Base-by-base conservation (phyloP, 2,888 invertebrate genomes). In the Cantharis flavilabris region DNA sequence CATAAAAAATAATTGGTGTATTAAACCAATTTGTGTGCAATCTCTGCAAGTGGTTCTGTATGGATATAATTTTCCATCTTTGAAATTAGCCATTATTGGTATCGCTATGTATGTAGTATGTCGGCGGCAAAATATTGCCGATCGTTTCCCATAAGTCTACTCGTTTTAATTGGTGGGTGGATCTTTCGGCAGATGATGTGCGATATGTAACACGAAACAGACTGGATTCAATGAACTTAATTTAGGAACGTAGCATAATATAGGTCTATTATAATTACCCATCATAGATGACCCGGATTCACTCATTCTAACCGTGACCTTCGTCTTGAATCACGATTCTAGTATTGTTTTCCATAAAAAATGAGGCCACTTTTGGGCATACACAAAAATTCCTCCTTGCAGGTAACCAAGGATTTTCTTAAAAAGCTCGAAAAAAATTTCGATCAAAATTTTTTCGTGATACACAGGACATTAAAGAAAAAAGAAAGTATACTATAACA, bases 81-180 rank as follows among this genome's bases (percentile, higher is more conserved):
- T 78, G 70, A 79, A 77, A 80, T 80, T 76, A 70, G 74, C 78
- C 62, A 77, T 49, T 18, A 70, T 70, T 74, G 77, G 72, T 77
- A 75, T 72, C 72, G 69, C 11, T 28, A 30, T 16, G 16, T 16
- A 16, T 16, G n/a, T n/a, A n/a, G 28, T 67, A 49, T 49, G n/a
- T 49, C 49, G 71, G 71, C 62, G 74, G 69, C 65, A 67, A 76
- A 49, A 30, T 67, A 73, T 73, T 76, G 72, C 69, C 64, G 75
- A 28, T 33, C 72, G 72, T 77, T 80, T 80, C 80, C 80, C 79
- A 79, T 75, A 79, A 76, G 79, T 76, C 72, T 74, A 75, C 72
- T 78, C 77, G 16, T 74, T 81, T 80, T 82, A 82, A 82, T 81
- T 80, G 79, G 82, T 81, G 82, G 82, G 82, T 79, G 82, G 80